A percentile compares a stretch with the other conserved stretches of the same genome.
Evolutionary conservation across 2,888 invertebrate genomes (phyloP).

Genomic region (Caenorhabditis angaria): DNA sequence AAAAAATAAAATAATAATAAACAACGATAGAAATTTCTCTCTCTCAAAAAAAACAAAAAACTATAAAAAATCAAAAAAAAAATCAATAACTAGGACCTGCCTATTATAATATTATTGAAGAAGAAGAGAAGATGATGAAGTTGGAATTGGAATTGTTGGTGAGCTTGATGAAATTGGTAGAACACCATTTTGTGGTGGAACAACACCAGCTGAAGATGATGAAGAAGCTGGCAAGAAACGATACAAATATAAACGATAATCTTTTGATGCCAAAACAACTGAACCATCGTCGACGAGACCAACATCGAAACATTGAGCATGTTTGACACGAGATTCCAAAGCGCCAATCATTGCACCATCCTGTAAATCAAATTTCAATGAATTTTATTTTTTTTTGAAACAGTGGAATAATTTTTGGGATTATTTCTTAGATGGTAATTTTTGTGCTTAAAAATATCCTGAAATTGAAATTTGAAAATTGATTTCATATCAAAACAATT

Average conservation of each 20-base stretch:
- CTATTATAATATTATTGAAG: not conserved
- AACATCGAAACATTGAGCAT: slow-evolving; percentile 99
- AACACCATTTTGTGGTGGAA: not conserved
- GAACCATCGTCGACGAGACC: slow-evolving; percentile 98
- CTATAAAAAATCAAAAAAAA: slow-evolving; percentile 5
- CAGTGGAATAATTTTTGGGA: too few relatives aligned
- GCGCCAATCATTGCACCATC: slow-evolving; percentile 96
- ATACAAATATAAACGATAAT: slow-evolving; percentile 98
- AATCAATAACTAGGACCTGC: not conserved
- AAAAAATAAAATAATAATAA: not conserved
- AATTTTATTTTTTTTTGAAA: not conserved
- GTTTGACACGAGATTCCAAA: slow-evolving; percentile 96
- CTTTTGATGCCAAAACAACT: slow-evolving; percentile 97
- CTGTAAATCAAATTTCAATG: slow-evolving; percentile 73
- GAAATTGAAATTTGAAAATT: too few relatives aligned
- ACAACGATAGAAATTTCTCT: slow-evolving; percentile 3
- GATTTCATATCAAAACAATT: too few relatives aligned
- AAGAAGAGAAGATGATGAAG: too few relatives aligned
- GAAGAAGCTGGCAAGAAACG: slow-evolving; percentile 78
- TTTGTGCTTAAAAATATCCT: too few relatives aligned
- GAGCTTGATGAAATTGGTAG: too few relatives aligned
- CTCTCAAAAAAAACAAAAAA: slow-evolving; percentile 23
- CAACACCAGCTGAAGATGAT: not conserved
- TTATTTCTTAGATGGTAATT: too few relatives aligned
- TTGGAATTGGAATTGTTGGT: not conserved